Conservation (phyloP, 2,888 invertebrate species). For the Adelphocoris suturalis region DNA sequence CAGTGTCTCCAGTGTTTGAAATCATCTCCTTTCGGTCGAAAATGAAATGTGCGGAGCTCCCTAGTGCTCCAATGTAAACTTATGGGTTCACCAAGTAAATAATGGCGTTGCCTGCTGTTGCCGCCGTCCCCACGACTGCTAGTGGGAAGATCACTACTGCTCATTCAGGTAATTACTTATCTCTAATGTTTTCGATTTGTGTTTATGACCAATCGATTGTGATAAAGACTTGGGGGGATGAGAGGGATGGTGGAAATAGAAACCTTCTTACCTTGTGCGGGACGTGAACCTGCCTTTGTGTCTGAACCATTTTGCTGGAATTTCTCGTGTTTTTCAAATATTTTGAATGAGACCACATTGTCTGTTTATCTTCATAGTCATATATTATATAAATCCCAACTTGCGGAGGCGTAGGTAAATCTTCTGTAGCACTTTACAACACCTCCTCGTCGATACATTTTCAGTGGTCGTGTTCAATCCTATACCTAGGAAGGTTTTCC, state of each 20-base stretch:
- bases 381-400: no score
- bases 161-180: constrained; percentile 36
- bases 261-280: not conserved
- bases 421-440: no score
- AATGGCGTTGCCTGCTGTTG: constrained; percentile 79
- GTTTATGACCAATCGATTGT: not conserved
- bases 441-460: no score
- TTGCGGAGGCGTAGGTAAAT: no score
- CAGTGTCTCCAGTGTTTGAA: not conserved
- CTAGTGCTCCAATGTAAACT: constrained; percentile 22
- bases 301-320: not conserved
- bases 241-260: not conserved
- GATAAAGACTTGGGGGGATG: not conserved
- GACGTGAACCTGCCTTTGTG: not conserved
- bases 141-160: constrained; percentile 75
- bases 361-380: no score
- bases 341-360: no score
- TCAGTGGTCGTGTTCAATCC: no score
- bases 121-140: constrained; percentile 77
- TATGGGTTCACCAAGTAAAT: constrained; percentile 74
- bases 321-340: not conserved
- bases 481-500: no score
- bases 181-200: not conserved
- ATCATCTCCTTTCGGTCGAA: not conserved
- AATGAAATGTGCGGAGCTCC: constrained; percentile 13